Evolutionary conservation across 2,797 vertebrate genomes (phyloP).

Genomic region (Hemitrygon akajei): DNA sequence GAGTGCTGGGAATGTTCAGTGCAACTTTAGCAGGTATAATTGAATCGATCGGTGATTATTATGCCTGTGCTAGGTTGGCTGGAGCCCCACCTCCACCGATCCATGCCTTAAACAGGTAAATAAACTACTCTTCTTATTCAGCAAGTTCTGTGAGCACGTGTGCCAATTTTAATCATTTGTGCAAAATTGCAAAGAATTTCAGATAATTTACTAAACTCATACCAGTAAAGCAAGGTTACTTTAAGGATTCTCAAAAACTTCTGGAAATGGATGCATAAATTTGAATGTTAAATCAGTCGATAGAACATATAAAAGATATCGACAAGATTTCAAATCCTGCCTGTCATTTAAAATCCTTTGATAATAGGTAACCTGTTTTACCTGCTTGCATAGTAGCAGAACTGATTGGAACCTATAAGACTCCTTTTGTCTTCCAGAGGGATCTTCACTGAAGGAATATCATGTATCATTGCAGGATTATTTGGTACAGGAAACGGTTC

Average conservation of each 20-base stretch:
- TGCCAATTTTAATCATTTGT: neutral
- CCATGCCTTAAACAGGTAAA: constrained; percentile 91
- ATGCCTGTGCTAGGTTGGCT: constrained; percentile 84
- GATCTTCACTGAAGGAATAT: constrained; percentile 85
- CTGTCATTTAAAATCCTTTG: neutral
- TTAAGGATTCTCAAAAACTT: neutral
- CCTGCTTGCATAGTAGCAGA: no score
- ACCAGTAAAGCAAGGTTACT: neutral
- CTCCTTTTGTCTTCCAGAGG: constrained; percentile 59
- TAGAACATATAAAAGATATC: no score
- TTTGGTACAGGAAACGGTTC: constrained; percentile 92
- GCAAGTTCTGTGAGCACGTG: neutral
- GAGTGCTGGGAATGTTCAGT: constrained; percentile 93
- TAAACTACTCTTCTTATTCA: constrained; percentile 32
- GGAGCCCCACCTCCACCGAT: constrained; percentile 81
- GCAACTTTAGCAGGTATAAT: constrained; percentile 84
- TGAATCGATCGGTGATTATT: constrained; percentile 94
- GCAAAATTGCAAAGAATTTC: neutral
- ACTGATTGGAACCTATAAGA: neutral
- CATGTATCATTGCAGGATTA: constrained; percentile 85
- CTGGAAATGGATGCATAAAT: no score
- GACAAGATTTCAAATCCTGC: neutral
- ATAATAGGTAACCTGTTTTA: neutral
- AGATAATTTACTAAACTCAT: neutral
- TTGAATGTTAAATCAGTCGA: no score